These are phyloP conservation scores for Hucho hucho DNA, from an alignment of 2,113 vertebrate species.

Conservation along the genomic window DNA sequence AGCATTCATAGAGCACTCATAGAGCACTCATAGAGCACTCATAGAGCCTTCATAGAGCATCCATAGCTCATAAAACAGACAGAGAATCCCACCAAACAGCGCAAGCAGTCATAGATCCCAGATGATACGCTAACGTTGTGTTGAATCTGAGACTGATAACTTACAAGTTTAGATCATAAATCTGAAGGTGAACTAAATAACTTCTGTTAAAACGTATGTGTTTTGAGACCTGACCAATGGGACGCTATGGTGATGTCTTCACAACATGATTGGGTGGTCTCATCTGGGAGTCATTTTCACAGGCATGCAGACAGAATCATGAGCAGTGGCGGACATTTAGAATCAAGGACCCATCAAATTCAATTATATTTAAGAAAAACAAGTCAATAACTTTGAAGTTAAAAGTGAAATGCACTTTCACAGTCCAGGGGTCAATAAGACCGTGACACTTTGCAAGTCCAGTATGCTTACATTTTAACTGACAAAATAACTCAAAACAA, in stretches of 20 bases:
- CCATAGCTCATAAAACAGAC: slow-evolving; percentile 7
- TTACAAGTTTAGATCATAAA: slow-evolving; percentile 19
- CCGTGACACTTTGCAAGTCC: no score
- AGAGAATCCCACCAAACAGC: slow-evolving; percentile 24
- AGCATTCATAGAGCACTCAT: slow-evolving; percentile 16
- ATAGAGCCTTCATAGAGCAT: slow-evolving; percentile 20
- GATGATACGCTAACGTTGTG: slow-evolving; percentile 29
- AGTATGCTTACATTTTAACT: not conserved
- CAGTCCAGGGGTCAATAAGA: no score
- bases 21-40: slow-evolving; percentile 38
- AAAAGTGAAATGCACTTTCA: no score
- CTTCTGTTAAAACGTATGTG: not conserved
- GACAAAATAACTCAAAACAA: slow-evolving; percentile 33
- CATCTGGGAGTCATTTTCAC: slow-evolving; percentile 54
- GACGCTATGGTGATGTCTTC: slow-evolving; percentile 30
- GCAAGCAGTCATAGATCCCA: slow-evolving; percentile 47
- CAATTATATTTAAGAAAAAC: no score
- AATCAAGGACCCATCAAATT: slow-evolving; percentile 30
- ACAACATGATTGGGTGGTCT: slow-evolving; percentile 36
- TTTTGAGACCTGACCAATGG: slow-evolving; percentile 32
- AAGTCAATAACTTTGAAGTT: no score
- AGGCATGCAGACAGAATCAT: slow-evolving; percentile 27
- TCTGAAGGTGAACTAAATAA: not conserved
- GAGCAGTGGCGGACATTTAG: slow-evolving; percentile 23
- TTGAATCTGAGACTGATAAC: slow-evolving; percentile 2